A percentile compares a stretch with the other conserved stretches of the same genome.
phyloP scores from a whole-genome alignment of 2,888 invertebrate species.

The Galeopsomyia nigrocyanea region DNA sequence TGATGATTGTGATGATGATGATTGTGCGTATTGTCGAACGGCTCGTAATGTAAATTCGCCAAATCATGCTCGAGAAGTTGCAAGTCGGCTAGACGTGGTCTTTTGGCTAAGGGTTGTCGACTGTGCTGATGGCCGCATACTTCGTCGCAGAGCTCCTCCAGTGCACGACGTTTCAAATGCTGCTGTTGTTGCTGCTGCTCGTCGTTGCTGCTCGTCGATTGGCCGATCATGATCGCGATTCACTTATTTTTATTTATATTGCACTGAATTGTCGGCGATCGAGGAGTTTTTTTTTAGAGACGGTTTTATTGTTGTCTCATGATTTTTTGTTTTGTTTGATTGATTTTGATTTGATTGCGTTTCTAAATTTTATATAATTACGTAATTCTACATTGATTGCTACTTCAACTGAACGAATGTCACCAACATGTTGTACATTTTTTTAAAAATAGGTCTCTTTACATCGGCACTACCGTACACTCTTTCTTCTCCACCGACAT shows the following conservation, averaged over 20 bases:
- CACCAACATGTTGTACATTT: too few relatives aligned
- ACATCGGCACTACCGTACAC: too few relatives aligned
- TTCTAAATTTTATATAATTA: too few relatives aligned
- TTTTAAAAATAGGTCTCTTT: too few relatives aligned
- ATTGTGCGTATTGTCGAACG: constrained; percentile 50
- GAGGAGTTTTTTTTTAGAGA: too few relatives aligned
- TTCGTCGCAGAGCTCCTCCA: constrained; percentile 65
- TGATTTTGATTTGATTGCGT: too few relatives aligned
- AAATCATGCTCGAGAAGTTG: constrained; percentile 15
- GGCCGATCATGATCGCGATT: constrained; percentile 61
- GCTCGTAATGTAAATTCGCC: constrained; percentile 48
- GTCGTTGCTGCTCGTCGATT: constrained; percentile 50
- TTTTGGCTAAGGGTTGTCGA: constrained; percentile 1
- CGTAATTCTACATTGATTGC: too few relatives aligned
- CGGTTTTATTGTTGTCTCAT: too few relatives aligned
- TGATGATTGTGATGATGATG: constrained; percentile 30
- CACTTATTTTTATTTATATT: not conserved
- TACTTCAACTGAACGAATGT: too few relatives aligned
- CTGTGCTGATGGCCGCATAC: constrained; percentile 53
- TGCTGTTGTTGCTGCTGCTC: constrained; percentile 31
- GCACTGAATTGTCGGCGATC: too few relatives aligned
- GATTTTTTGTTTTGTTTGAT: too few relatives aligned
- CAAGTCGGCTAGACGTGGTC: constrained; percentile 16
- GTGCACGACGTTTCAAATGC: constrained; percentile 59
- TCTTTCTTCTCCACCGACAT: too few relatives aligned